phyloP scores from a whole-genome alignment of 2,113 vertebrate genomes.

The Lanius ludovicianus region DNA sequence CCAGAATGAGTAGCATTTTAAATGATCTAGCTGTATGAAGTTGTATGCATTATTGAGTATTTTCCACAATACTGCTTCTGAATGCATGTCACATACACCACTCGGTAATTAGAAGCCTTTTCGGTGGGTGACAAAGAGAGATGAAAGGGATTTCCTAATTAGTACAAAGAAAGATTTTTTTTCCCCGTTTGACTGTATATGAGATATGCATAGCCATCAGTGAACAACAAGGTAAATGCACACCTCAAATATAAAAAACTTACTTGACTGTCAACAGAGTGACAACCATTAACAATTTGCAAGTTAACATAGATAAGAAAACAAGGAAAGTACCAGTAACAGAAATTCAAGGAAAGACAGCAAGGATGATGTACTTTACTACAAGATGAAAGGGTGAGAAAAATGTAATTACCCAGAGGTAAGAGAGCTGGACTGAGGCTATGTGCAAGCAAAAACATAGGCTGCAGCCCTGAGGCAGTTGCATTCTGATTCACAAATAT shows the following conservation, averaged over 20 bases:
- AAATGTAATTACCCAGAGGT: not conserved
- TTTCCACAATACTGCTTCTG: not conserved
- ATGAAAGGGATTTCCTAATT: not conserved
- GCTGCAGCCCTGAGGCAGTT: not conserved
- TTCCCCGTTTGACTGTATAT: not conserved
- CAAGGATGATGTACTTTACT: not conserved
- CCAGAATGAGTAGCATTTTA: not conserved
- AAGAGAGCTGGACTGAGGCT: not conserved
- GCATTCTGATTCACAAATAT: not conserved
- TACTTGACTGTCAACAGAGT: not conserved
- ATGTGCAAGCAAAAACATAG: not conserved
- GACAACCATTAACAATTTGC: not conserved
- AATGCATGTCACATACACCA: not conserved
- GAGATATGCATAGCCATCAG: not conserved
- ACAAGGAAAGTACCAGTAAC: not conserved
- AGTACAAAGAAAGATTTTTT: not conserved
- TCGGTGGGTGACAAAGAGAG: rapidly evolving
- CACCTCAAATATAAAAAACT: not conserved
- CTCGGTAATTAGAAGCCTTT: not conserved
- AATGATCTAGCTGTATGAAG: not conserved
- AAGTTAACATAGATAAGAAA: not conserved
- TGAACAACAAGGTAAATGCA: not conserved
- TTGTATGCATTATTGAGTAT: not conserved
- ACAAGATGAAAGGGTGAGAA: not conserved
- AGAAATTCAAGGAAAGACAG: not conserved